Conservation (phyloP, 2,797 vertebrate genomes). For the Pangasius macronema region DNA sequence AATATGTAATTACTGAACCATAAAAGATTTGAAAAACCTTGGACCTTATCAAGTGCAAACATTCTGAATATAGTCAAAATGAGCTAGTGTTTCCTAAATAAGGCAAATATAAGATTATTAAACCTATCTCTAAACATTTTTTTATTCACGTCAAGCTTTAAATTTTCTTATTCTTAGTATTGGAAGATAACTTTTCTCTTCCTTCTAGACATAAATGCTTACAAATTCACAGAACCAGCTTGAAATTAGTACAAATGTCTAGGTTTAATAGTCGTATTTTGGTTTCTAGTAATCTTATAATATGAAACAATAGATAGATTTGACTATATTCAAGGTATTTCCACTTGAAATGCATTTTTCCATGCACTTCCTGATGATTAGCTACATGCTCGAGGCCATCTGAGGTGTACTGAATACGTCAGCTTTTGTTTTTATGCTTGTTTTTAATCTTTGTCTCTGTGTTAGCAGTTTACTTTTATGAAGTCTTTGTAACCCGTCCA, state of each 20-base stretch:
- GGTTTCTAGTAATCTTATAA: neutral
- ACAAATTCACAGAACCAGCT: neutral
- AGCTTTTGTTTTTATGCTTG: neutral
- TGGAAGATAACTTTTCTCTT: neutral
- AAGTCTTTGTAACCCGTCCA: neutral
- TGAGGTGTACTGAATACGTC: neutral
- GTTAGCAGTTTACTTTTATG: neutral
- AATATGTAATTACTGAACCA: neutral
- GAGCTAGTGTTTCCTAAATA: neutral
- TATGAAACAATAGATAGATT: neutral
- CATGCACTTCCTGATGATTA: neutral
- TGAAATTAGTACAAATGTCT: neutral
- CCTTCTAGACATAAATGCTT: too few species aligned
- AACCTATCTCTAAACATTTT: neutral
- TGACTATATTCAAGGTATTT: neutral
- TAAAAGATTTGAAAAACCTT: neutral
- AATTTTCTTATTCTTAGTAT: neutral
- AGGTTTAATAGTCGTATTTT: neutral
- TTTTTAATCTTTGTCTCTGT: neutral
- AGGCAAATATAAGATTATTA: neutral
- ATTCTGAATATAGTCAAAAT: neutral
- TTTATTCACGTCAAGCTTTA: neutral
- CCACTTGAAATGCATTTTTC: neutral
- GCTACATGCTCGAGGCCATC: neutral
- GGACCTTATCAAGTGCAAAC: too few species aligned